Conservation (phyloP, 53 echinoderm and acorn worm genomes). For the Antedon mediterranea region DNA sequence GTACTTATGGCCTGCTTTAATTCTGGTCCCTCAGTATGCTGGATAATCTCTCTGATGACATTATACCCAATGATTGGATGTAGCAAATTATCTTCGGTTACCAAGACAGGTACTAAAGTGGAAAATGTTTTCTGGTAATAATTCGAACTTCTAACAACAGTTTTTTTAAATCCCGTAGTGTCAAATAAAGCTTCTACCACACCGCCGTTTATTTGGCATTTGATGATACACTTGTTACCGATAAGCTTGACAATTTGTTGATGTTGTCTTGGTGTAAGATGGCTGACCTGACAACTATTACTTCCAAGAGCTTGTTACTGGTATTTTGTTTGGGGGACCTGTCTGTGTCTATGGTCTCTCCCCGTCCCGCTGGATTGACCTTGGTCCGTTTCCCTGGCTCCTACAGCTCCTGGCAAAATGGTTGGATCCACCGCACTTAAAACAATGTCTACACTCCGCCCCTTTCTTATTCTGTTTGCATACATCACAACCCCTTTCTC, state of each 20-base stretch:
- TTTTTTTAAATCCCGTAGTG: not conserved
- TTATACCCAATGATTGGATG: conserved; percentile 35
- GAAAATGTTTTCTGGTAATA: not conserved
- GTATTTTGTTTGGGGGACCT: not conserved
- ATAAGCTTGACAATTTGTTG: conserved; percentile 4
- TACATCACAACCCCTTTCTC: not conserved
- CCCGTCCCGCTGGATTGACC: conserved; percentile 19
- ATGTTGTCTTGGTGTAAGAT: not conserved
- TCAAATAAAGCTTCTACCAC: not conserved
- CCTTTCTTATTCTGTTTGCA: not conserved
- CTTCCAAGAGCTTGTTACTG: not conserved
- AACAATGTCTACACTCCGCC: conserved; percentile 1
- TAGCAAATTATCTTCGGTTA: conserved; percentile 1
- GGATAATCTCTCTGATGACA: conserved; percentile 3
- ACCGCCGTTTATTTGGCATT: not conserved
- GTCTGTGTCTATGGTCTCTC: not conserved
- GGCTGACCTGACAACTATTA: not conserved
- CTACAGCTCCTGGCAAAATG: not conserved
- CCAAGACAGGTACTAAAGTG: conserved; percentile 12
- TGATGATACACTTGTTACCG: conserved; percentile 3
- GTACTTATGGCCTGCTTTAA: not conserved
- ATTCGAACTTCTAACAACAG: conserved; percentile 3
- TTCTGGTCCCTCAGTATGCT: not conserved
- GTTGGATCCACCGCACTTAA: not conserved
- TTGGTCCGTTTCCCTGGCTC: conserved; percentile 18